Conservation (phyloP, 1,140 invertebrate species). For the Branchinecta lindahli region DNA sequence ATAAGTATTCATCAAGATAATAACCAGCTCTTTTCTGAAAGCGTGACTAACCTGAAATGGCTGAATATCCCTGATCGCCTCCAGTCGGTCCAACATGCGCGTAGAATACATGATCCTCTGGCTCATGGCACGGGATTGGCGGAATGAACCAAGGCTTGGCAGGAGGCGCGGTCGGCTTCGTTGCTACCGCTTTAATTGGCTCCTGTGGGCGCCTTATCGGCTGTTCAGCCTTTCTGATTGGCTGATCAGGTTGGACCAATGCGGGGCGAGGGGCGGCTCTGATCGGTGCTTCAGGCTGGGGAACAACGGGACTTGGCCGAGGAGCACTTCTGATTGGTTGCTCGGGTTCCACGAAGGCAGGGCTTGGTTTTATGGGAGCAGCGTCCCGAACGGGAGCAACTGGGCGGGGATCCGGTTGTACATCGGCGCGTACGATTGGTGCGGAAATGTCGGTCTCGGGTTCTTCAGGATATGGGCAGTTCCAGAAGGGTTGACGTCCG, state of each 20-base stretch:
- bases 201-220: background rate
- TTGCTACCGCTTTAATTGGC: conserved; percentile 13
- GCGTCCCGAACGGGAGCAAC: background rate
- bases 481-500: conserved; percentile 70
- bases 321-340: background rate
- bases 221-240: background rate
- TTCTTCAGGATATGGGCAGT: conserved; percentile 67
- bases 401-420: conserved; percentile 10
- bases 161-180: conserved; percentile 4
- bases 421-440: background rate
- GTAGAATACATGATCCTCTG: conserved; percentile 74
- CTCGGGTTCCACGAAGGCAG: background rate
- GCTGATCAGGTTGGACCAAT: conserved; percentile 8
- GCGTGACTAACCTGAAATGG: conserved; percentile 51
- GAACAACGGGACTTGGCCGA: background rate
- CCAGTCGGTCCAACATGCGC: conserved; percentile 81
- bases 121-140: conserved; percentile 69
- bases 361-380: background rate
- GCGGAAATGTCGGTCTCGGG: conserved; percentile 11
- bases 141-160: conserved; percentile 55
- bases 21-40: background rate
- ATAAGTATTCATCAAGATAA: too few relatives aligned
- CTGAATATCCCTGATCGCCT: conserved; percentile 65
- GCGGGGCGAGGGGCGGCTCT: too few relatives aligned
- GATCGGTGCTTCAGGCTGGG: background rate